Conservation (phyloP, 2,888 invertebrate genomes). For the Mesorhabditis spiculigera region DNA sequence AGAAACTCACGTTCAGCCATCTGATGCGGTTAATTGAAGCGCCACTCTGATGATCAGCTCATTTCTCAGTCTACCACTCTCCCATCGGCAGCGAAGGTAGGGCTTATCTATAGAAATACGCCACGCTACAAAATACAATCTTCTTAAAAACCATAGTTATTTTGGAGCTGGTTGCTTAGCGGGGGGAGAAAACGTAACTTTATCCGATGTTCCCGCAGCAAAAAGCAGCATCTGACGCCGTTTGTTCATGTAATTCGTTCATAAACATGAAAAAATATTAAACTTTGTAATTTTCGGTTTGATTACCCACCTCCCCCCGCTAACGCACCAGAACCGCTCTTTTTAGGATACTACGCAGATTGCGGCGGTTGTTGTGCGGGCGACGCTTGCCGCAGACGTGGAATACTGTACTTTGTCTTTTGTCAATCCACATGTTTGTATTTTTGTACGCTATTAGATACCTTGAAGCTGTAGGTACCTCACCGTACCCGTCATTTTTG, state of each 20-base stretch:
- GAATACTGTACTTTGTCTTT: conserved; percentile 41
- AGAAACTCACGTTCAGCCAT: no score
- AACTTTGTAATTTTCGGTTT: no score
- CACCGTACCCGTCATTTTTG: conserved; percentile 40
- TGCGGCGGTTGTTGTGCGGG: conserved; percentile 36
- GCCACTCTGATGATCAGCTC: not conserved
- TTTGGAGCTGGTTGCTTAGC: no score
- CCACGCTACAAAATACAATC: no score
- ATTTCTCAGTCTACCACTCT: not conserved
- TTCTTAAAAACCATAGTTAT: no score
- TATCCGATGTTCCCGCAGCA: no score
- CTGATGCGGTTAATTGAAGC: no score
- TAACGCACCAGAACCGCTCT: not conserved
- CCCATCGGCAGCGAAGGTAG: conserved; percentile 2
- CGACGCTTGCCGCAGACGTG: conserved; percentile 41
- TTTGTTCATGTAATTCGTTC: no score
- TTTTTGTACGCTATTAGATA: not conserved
- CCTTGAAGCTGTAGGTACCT: conserved; percentile 1
- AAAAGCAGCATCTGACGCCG: no score
- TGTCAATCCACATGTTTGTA: conserved; percentile 43
- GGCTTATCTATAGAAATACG: not conserved
- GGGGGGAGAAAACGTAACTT: no score
- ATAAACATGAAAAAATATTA: no score
- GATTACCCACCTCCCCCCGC: no score
- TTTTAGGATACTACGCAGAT: conserved; percentile 13